A percentile compares a stretch with the other conserved stretches of the same genome.
phyloP scores from a whole-genome alignment of 92 coral and sea anemone species.

The Micromussa lordhowensis region DNA sequence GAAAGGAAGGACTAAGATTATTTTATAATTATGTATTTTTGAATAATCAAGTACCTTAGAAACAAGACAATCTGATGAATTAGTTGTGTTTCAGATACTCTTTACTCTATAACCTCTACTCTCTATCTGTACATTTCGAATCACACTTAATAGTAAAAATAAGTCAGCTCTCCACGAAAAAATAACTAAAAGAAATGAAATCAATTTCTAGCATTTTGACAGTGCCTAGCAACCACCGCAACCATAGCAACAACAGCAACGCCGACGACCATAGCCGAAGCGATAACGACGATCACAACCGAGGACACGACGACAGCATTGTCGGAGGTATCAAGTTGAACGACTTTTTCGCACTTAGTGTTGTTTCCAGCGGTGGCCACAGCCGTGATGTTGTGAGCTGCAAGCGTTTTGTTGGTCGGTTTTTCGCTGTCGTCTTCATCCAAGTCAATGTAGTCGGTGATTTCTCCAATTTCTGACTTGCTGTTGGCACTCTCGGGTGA shows the following conservation, averaged over 20 bases:
- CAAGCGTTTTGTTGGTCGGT: constrained; percentile 71
- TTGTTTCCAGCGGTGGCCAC: constrained; percentile 76
- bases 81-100: background rate
- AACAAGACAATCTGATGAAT: background rate
- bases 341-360: constrained; percentile 95
- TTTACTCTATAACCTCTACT: background rate
- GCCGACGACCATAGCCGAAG: constrained; percentile 99
- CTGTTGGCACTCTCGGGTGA: constrained; percentile 52
- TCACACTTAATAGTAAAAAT: constrained; percentile 29
- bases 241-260: constrained; percentile 99
- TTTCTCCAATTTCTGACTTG: constrained; percentile 78
- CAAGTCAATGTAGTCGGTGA: constrained; percentile 84
- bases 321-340: constrained; percentile 97
- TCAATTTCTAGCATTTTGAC: constrained; percentile 87
- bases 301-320: constrained; percentile 99
- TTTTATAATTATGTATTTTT: background rate
- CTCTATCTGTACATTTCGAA: constrained; percentile 36
- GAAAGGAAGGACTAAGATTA: background rate
- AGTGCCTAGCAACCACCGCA: constrained; percentile 99
- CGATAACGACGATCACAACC: constrained; percentile 99
- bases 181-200: background rate
- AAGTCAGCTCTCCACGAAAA: constrained; percentile 13
- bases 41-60: background rate
- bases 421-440: constrained; percentile 56
- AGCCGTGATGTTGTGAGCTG: constrained; percentile 82